These are phyloP conservation scores for Portunus trituberculatus DNA, from an alignment of 1,140 invertebrate genomes.

Conservation along the genomic window DNA sequence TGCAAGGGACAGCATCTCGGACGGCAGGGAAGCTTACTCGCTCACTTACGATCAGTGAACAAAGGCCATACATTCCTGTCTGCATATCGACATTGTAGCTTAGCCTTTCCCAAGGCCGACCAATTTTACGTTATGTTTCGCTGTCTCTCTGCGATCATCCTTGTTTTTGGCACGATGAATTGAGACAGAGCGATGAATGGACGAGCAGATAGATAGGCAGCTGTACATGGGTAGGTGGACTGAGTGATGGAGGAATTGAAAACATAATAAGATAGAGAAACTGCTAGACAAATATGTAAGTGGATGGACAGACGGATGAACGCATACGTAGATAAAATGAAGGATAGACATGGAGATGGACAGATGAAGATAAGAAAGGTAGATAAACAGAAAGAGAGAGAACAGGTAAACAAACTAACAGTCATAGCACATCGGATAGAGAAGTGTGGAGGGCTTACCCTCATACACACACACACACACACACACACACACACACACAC, in stretches of 20 bases:
- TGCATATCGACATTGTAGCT: too few species aligned
- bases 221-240: background rate
- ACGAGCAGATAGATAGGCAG: background rate
- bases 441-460: background rate
- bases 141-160: too few species aligned
- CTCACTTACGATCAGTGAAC: too few species aligned
- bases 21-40: too few species aligned
- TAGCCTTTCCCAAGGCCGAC: too few species aligned
- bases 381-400: background rate
- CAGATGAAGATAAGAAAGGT: background rate
- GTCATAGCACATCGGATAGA: too few species aligned
- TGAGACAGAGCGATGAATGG: background rate
- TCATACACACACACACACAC: background rate
- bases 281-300: background rate
- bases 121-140: too few species aligned
- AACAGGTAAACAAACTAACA: too few species aligned
- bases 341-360: background rate
- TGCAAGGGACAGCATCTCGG: too few species aligned
- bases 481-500: slow-evolving; percentile 34
- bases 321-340: background rate
- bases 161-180: too few species aligned
- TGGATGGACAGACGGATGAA: background rate
- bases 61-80: too few species aligned
- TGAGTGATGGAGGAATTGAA: background rate
- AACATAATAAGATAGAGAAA: background rate